Conservation (phyloP, 2,113 vertebrate species). For the Carlito syrichta region DNA sequence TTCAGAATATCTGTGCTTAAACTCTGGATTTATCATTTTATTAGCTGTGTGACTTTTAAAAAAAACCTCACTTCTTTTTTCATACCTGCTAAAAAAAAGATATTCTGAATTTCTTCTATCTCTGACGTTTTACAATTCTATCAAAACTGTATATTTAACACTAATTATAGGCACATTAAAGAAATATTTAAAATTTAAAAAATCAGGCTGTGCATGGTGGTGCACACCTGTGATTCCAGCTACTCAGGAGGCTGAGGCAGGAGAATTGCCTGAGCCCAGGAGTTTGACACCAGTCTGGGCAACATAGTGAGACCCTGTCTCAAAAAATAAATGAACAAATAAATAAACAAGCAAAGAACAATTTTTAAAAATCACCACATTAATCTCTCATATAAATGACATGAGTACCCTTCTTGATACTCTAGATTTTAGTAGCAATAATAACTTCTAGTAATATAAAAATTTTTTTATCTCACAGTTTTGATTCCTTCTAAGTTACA, state of each 20-base stretch:
- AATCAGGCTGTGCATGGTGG: not conserved
- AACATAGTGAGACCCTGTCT: not conserved
- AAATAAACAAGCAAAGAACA: not conserved
- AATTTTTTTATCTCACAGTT: not conserved
- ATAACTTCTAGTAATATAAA: not conserved
- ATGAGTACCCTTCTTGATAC: not conserved
- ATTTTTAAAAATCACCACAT: not conserved
- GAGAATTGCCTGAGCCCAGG: not conserved
- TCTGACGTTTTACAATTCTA: not conserved
- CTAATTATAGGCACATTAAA: not conserved
- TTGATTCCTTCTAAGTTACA: not conserved
- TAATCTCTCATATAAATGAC: not conserved
- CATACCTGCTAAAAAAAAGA: not conserved
- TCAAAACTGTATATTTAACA: not conserved
- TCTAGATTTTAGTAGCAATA: not conserved
- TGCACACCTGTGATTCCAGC: not conserved
- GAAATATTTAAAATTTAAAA: not conserved
- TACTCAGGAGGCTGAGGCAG: not conserved
- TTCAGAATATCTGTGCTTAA: not conserved
- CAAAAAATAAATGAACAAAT: not conserved
- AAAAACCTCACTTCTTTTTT: not conserved
- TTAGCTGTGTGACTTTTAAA: not conserved
- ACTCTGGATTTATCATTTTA: not conserved
- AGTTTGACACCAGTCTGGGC: not conserved
- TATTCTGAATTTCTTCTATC: not conserved